Evolutionary conservation across 2,113 vertebrate genomes (phyloP).

Genomic region (Cichladusa arquata): DNA sequence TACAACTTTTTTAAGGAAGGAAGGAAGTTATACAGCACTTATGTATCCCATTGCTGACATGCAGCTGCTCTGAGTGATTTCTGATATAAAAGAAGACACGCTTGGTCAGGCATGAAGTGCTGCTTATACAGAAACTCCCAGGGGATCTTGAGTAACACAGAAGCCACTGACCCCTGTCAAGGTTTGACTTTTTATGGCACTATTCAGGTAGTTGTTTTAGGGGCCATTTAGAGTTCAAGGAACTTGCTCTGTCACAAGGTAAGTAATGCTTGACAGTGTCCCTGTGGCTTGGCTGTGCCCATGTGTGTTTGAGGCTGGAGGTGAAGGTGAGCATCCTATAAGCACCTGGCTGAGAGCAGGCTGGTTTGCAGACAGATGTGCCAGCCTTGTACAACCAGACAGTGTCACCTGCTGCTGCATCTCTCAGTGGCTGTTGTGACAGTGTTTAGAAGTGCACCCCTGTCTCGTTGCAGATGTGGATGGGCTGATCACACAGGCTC

Average conservation of each 20-base stretch:
- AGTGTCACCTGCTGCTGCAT: not conserved
- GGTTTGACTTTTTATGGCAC: not conserved
- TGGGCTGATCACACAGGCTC: conserved; percentile 92
- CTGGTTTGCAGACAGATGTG: not conserved
- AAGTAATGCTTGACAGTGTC: not conserved
- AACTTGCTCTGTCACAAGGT: not conserved
- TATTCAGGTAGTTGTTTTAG: not conserved
- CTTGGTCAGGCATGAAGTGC: not conserved
- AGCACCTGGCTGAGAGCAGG: not conserved
- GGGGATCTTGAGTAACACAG: not conserved
- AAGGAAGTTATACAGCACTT: not conserved
- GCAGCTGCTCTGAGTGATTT: not conserved
- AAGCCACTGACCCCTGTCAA: not conserved
- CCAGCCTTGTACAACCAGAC: rapidly evolving
- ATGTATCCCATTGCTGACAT: not conserved
- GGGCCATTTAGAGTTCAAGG: not conserved
- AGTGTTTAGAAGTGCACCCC: not conserved
- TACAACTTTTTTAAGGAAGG: not conserved
- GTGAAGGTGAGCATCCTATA: not conserved
- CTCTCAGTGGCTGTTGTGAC: not conserved
- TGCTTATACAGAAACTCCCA: not conserved
- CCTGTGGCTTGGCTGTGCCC: not conserved
- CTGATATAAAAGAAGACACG: not conserved
- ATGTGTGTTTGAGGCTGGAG: not conserved
- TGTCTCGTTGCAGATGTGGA: conserved; percentile 83